Evolutionary conservation across 2,113 vertebrate genomes (phyloP).

Genomic region (Oenanthe melanoleuca): DNA sequence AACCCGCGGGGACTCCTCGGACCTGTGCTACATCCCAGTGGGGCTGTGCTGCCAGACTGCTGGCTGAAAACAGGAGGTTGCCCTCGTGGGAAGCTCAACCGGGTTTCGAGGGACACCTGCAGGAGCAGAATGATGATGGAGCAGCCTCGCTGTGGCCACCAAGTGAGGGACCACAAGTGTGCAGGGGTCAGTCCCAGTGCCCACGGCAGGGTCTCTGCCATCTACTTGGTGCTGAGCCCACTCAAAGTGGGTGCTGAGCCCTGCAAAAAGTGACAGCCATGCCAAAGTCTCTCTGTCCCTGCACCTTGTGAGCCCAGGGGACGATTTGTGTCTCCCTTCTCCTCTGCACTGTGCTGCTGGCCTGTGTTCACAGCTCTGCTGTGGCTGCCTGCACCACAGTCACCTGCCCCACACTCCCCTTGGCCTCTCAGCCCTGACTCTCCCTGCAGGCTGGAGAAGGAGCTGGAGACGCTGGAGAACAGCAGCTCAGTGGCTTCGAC

Average conservation of each 20-base stretch:
- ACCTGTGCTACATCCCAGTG: rapidly evolving
- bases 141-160: rapidly evolving
- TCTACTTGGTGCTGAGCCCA: rapidly evolving
- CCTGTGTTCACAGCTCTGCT: not conserved
- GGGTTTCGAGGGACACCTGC: rapidly evolving
- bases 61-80: rapidly evolving
- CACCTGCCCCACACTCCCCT: rapidly evolving
- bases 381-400: not conserved
- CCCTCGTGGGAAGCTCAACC: not conserved
- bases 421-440: not conserved
- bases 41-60: not conserved
- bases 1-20: rapidly evolving
- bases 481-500: constrained; percentile 63
- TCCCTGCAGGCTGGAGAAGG: constrained; percentile 82
- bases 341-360: rapidly evolving
- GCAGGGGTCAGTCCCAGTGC: rapidly evolving
- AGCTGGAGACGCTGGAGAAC: constrained; percentile 83
- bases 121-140: rapidly evolving
- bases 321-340: not conserved
- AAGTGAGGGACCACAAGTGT: rapidly evolving
- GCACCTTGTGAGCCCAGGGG: rapidly evolving
- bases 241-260: not conserved
- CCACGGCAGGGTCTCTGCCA: rapidly evolving
- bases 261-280: not conserved
- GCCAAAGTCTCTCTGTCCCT: not conserved